Conservation (phyloP, 2,113 vertebrate species). For the Lepisosteus oculatus region DNA sequence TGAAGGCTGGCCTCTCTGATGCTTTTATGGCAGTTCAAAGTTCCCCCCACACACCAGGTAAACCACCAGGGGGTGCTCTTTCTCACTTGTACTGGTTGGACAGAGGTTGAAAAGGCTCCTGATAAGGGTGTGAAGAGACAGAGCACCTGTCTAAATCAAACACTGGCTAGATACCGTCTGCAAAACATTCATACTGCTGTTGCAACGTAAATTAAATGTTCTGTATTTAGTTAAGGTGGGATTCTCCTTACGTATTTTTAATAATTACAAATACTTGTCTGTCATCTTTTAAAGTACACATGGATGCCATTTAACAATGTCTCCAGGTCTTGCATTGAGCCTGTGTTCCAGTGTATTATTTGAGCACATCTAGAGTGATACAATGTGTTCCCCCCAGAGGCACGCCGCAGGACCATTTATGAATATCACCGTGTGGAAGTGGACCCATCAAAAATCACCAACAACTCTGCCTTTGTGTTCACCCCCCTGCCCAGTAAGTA, state of each 20-base stretch:
- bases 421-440: slow-evolving; percentile 91
- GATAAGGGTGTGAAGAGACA: too few relatives aligned
- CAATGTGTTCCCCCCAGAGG: slow-evolving; percentile 59
- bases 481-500: slow-evolving; percentile 87
- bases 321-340: neutral
- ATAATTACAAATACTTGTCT: neutral
- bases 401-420: slow-evolving; percentile 77
- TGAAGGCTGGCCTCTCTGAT: slow-evolving; percentile 91
- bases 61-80: slow-evolving; percentile 31
- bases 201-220: neutral
- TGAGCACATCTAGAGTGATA: neutral
- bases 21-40: slow-evolving; percentile 82
- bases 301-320: too few relatives aligned
- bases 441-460: slow-evolving; percentile 74
- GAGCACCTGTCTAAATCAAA: too few relatives aligned
- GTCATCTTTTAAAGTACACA: neutral
- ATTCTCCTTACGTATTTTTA: neutral
- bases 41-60: slow-evolving; percentile 67
- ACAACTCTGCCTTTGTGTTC: slow-evolving; percentile 79
- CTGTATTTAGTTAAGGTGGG: neutral
- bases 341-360: neutral
- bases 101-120: neutral
- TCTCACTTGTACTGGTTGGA: neutral
- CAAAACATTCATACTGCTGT: neutral
- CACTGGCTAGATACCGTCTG: too few relatives aligned